Evolutionary conservation across 2,113 vertebrate species (phyloP).

Genomic region (Misgurnus anguillicaudatus): DNA sequence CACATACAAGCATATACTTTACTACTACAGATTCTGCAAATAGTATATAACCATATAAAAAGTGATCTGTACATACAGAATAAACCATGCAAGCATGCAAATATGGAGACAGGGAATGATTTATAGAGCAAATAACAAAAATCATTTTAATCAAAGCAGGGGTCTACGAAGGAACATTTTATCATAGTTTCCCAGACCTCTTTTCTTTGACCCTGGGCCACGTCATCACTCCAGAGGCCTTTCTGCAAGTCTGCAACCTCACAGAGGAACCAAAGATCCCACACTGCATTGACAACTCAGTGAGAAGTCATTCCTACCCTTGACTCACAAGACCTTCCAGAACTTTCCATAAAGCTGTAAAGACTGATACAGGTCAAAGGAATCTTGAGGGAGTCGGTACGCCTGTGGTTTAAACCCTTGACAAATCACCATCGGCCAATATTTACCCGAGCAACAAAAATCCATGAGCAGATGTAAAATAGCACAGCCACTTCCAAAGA

Average conservation of each 20-base stretch:
- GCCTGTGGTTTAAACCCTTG: background rate
- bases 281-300: slow-evolving; percentile 37
- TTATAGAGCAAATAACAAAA: slow-evolving; percentile 19
- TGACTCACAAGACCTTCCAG: slow-evolving; percentile 43
- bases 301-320: slow-evolving; percentile 44
- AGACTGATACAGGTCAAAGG: slow-evolving; percentile 34
- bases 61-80: too few relatives aligned
- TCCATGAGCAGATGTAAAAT: slow-evolving; percentile 28
- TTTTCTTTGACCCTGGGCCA: slow-evolving; percentile 49
- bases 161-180: slow-evolving; percentile 31
- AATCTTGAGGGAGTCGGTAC: slow-evolving; percentile 19
- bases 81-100: background rate
- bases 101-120: slow-evolving; percentile 19
- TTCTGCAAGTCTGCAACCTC: slow-evolving; percentile 40
- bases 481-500: slow-evolving; percentile 20
- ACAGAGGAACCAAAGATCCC: slow-evolving; percentile 44
- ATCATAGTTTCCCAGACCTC: slow-evolving; percentile 54
- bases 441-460: slow-evolving; percentile 15
- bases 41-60: too few relatives aligned
- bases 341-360: slow-evolving; percentile 42
- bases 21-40: too few relatives aligned
- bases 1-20: too few relatives aligned
- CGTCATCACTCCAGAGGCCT: slow-evolving; percentile 55
- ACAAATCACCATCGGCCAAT: slow-evolving; percentile 19
- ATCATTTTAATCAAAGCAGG: slow-evolving; percentile 35